Evolutionary conservation across 2,797 vertebrate species (phyloP), one percentile per base, ranked within the genome.

Genomic region (Catharus ustulatus): DNA sequence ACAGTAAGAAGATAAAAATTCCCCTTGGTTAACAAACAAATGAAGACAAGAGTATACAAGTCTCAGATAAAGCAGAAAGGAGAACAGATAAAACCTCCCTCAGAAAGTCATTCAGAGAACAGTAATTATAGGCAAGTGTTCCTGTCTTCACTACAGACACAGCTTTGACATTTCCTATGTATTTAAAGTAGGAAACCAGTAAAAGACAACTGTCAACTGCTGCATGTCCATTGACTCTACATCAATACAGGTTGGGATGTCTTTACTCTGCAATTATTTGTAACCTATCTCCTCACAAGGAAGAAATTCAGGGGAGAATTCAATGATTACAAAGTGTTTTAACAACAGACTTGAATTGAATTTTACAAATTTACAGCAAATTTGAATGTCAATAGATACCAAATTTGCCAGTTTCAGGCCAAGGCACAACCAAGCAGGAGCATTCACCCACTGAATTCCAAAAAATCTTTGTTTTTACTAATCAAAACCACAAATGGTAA

Each of bases 91-190:
- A 92, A 89, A 75, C 13, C 42, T 34, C 61, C 45, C 30, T 21
- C 34, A 38, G 54, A 75, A n/a, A 30, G 42, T 54, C 12, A n/a
- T 58, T 62, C 51, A 38, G 67, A 82, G 54, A 91, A 49, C 66
- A 81, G 62, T 48, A 95, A 93, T 85, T 87, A 87, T 29, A 90
- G 86, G 45, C 59, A 92, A 93, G 83, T 69, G 66, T 75, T 94
- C 87, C 78, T 88, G 79, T 88, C 79, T 91, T 93, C 66, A 27
- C 81, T 84, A 83, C 58, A 90, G 80, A 94, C 51, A 83, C 22
- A 85, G 78, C 75, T 83, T 63, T 94, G 84, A 89, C 88, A 95
- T 83, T 89, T 85, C 49, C 40, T n/a, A 13, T 58, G 62, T 48
- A 51, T 88, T 93, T 80, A 48, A 91, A 89, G 71, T 23, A 71